A percentile compares a stretch with the other conserved stretches of the same genome.
These are phyloP conservation scores for Caenorhabditis auriculariae DNA, from an alignment of 2,888 invertebrate species.

Conservation along the genomic window DNA sequence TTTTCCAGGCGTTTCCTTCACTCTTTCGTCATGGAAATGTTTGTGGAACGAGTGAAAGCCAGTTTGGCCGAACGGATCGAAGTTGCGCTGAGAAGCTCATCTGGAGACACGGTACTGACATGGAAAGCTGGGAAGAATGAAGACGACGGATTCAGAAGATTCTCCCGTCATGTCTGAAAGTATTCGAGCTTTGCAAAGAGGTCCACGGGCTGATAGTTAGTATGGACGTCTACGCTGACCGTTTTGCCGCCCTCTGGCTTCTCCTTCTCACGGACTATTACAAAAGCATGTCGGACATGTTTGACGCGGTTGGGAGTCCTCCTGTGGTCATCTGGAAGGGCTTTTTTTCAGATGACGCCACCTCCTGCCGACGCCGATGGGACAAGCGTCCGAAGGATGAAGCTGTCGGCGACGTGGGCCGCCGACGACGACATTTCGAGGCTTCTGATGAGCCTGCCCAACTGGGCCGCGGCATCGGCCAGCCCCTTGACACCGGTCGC, in stretches of 20 bases:
- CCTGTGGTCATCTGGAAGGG: not conserved
- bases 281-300: slow-evolving; percentile 47
- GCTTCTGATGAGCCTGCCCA: slow-evolving; percentile 82
- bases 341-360: slow-evolving; percentile 34
- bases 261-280: slow-evolving; percentile 57
- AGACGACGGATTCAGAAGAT: slow-evolving; percentile 31
- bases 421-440: slow-evolving; percentile 92
- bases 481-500: slow-evolving; percentile 46
- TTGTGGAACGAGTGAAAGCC: slow-evolving; percentile 68
- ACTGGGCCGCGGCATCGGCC: slow-evolving; percentile 66
- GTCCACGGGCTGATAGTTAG: slow-evolving; percentile 52
- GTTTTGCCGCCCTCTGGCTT: slow-evolving; percentile 62
- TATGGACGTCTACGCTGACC: slow-evolving; percentile 60
- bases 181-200: slow-evolving; percentile 53
- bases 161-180: slow-evolving; percentile 45
- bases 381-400: slow-evolving; percentile 67
- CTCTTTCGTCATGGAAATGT: slow-evolving; percentile 83
- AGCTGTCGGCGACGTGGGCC: slow-evolving; percentile 84
- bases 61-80: slow-evolving; percentile 48
- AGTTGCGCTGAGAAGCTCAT: slow-evolving; percentile 30
- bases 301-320: slow-evolving; percentile 36
- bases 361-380: slow-evolving; percentile 4
- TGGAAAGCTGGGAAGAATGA: not conserved
- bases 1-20: slow-evolving; percentile 73
- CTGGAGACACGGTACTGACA: slow-evolving; percentile 26